phyloP scores from a whole-genome alignment of 2,113 vertebrate genomes.

The Scortum barcoo region DNA sequence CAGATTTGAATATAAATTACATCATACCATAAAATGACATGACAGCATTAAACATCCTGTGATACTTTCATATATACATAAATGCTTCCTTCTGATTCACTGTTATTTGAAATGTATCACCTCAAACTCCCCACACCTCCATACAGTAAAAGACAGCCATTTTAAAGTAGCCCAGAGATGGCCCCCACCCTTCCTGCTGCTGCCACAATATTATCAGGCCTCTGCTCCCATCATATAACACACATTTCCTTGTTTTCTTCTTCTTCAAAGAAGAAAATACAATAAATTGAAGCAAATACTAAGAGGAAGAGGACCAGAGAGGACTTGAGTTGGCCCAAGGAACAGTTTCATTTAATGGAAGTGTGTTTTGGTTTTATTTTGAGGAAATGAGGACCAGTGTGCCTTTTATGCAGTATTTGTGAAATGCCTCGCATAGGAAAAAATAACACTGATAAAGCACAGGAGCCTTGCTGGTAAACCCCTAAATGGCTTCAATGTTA shows the following conservation, averaged over 20 bases:
- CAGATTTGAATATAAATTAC: neutral
- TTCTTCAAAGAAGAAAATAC: constrained; percentile 65
- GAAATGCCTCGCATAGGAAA: constrained; percentile 51
- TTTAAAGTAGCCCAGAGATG: constrained; percentile 75
- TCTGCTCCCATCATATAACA: constrained; percentile 63
- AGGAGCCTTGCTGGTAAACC: constrained; percentile 44
- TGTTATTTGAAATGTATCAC: neutral
- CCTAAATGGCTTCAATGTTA: constrained; percentile 67
- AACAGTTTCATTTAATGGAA: constrained; percentile 49
- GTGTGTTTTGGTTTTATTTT: constrained; percentile 51
- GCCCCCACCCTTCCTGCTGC: constrained; percentile 79
- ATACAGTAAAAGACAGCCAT: constrained; percentile 77
- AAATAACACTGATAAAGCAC: constrained; percentile 52
- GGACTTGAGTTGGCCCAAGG: constrained; percentile 17
- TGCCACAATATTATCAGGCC: constrained; percentile 70
- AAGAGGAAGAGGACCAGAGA: constrained; percentile 25
- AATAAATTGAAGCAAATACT: constrained; percentile 28
- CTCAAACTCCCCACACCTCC: neutral
- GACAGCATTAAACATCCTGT: neutral
- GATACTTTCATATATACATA: neutral
- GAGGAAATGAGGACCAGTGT: constrained; percentile 48
- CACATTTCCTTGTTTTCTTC: constrained; percentile 77
- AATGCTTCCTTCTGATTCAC: neutral
- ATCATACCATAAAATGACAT: neutral
- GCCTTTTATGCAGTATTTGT: constrained; percentile 59